A percentile compares a stretch with the other conserved stretches of the same genome.
Evolutionary conservation across 2,888 invertebrate genomes (phyloP).

Genomic region (Masnerella sp.): DNA sequence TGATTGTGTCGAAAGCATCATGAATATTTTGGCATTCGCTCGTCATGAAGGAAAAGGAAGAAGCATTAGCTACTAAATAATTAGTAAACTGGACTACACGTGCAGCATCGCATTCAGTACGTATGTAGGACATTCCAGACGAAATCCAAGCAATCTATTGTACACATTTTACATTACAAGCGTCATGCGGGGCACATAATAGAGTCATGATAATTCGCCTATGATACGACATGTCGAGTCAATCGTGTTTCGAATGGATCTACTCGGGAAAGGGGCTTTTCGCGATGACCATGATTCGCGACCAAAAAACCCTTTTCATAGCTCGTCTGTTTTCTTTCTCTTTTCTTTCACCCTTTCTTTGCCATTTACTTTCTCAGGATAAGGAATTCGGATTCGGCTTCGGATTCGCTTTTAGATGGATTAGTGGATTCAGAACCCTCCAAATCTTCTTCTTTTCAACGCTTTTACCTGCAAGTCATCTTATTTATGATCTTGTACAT

Average conservation of each 20-base stretch:
- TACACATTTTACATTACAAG: conserved; percentile 56
- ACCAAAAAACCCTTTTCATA: not conserved
- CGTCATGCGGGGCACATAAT: conserved; percentile 60
- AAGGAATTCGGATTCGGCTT: conserved; percentile 16
- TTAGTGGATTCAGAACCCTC: too few species aligned
- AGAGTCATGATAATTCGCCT: conserved; percentile 49
- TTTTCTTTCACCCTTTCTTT: not conserved
- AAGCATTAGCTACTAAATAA: conserved; percentile 52
- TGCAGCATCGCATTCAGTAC: conserved; percentile 49
- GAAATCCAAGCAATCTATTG: conserved; percentile 52
- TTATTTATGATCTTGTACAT: too few species aligned
- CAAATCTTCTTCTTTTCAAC: too few species aligned
- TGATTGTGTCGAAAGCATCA: conserved; percentile 41
- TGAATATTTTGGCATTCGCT: conserved; percentile 44
- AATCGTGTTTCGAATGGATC: conserved; percentile 65
- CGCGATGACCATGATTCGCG: conserved; percentile 8
- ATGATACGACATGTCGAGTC: conserved; percentile 26
- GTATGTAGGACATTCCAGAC: conserved; percentile 52
- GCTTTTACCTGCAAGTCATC: too few species aligned
- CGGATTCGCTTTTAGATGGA: conserved; percentile 1
- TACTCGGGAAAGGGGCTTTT: conserved; percentile 67
- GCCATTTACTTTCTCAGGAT: not conserved
- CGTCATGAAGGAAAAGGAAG: conserved; percentile 25
- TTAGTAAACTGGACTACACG: conserved; percentile 46
- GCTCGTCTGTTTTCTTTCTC: too few species aligned